Evolutionary conservation across 2,888 invertebrate species (phyloP).

Genomic region (Panopea generosa): DNA sequence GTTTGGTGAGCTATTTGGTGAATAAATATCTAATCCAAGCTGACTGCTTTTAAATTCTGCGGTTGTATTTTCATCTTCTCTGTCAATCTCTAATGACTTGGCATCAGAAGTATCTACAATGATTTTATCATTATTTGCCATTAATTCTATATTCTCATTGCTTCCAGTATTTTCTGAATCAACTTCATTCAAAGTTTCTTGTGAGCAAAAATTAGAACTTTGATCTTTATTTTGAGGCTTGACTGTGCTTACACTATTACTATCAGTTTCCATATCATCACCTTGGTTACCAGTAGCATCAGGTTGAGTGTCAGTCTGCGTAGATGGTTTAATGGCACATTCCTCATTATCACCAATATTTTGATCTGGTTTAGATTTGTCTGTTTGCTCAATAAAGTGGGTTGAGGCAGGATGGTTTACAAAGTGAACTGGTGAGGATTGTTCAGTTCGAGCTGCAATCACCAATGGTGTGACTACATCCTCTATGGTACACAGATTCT

Average conservation of each 20-base stretch:
- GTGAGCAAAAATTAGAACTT: slow-evolving; percentile 27
- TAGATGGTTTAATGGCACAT: too few species aligned
- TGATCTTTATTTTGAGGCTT: slow-evolving; percentile 8
- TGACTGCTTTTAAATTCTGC: too few species aligned
- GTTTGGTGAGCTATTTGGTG: too few species aligned
- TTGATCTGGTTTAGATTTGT: too few species aligned
- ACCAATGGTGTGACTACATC: slow-evolving; percentile 11
- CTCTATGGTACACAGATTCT: slow-evolving; percentile 34
- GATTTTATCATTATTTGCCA: not conserved
- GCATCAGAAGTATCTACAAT: not conserved
- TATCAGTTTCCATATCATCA: slow-evolving; percentile 36
- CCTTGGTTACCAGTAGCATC: slow-evolving; percentile 7
- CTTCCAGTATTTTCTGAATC: too few species aligned
- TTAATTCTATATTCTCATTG: too few species aligned
- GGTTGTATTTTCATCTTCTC: too few species aligned
- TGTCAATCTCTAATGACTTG: not conserved
- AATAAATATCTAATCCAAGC: too few species aligned
- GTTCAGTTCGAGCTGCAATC: slow-evolving; percentile 14
- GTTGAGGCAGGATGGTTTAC: not conserved
- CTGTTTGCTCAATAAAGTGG: not conserved
- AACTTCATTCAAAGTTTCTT: slow-evolving; percentile 41
- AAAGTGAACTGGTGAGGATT: slow-evolving; percentile 19
- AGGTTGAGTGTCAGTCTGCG: not conserved
- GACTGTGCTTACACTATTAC: slow-evolving; percentile 43
- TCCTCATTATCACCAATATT: too few species aligned